Evolutionary conservation across 2,113 vertebrate genomes (phyloP).

Genomic region (Pseudorhombus dupliciocellatus): DNA sequence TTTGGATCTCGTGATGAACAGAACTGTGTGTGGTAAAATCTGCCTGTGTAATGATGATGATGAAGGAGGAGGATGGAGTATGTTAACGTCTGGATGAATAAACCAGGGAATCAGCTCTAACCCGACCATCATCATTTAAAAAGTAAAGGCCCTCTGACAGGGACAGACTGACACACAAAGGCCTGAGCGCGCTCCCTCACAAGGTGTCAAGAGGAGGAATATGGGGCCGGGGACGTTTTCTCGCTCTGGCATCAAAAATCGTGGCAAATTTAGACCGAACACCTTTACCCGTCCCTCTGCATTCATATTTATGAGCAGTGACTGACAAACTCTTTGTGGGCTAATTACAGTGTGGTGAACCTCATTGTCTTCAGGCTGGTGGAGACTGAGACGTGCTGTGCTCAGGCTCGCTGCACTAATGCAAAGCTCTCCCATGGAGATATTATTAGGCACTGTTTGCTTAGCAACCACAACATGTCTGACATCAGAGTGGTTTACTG

Average conservation of each 20-base stretch:
- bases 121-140: conserved; percentile 40
- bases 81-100: conserved; percentile 32
- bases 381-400: conserved; percentile 79
- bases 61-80: too few species aligned
- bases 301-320: conserved; percentile 81
- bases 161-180: conserved; percentile 79
- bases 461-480: conserved; percentile 82
- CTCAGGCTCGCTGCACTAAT: conserved; percentile 79
- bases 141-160: conserved; percentile 65
- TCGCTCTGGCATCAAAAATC: conserved; percentile 73
- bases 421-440: conserved; percentile 79
- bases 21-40: background rate
- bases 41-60: too few species aligned
- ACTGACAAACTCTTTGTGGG: conserved; percentile 81
- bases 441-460: conserved; percentile 83
- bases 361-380: conserved; percentile 83
- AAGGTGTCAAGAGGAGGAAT: conserved; percentile 77
- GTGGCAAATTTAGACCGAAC: conserved; percentile 77
- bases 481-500: conserved; percentile 70
- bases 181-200: conserved; percentile 72
- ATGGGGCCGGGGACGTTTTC: conserved; percentile 72
- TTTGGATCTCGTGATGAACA: too few species aligned
- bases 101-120: too few species aligned
- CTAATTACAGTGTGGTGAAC: conserved; percentile 82
- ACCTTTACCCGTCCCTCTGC: conserved; percentile 76